Base-by-base conservation (phyloP, 2,888 invertebrate species). In the Lithophane leautieri region DNA sequence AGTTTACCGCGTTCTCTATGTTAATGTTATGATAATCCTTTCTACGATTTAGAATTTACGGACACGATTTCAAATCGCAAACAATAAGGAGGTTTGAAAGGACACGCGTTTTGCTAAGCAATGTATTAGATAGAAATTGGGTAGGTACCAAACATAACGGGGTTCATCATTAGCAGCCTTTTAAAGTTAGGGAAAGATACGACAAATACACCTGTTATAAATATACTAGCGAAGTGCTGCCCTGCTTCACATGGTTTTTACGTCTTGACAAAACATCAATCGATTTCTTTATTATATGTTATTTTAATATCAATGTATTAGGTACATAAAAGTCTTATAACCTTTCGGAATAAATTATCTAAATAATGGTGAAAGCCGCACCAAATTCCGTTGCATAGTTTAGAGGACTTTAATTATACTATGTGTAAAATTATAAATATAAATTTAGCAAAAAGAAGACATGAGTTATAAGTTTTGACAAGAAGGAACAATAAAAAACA, bases 131-230 rank as follows among this genome's bases (percentile, higher is more conserved):
- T 73, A 42, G 16, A 52, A 25, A 22, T 42, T 22, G 4, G 19
- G 8, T 8, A 65, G 62, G 4, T 54, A 56, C 8, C 19, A 73
- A 28, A n/a, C 3, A 28, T 56, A 8, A 66, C 2, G 50, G n/a
- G 22, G 7, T 63, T 22, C n/a, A 42, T 42, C 16, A 16, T 42
- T 28, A 25, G 25, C 97, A 97, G 97, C 98, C 98, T 42, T 2
- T n/a, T 42, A 42, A 9, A 63, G 6, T 63, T 63, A 3, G 11
- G 11, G 4, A 47, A 25, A 19, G 4, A 44, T 44, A 25, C 25
- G 25, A 47, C 4, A 12, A 65, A 25, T 12, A 28, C 22, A 66
- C 14, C 22, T 28, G 28, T 1, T 47, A 47, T 44, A 42, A 42
- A 42, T 42, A n/a, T n/a, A 61, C 12, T 61, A 40, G 14, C n/a